phyloP scores from a whole-genome alignment of 2,113 vertebrate species.

The Puntigrus tetrazona region DNA sequence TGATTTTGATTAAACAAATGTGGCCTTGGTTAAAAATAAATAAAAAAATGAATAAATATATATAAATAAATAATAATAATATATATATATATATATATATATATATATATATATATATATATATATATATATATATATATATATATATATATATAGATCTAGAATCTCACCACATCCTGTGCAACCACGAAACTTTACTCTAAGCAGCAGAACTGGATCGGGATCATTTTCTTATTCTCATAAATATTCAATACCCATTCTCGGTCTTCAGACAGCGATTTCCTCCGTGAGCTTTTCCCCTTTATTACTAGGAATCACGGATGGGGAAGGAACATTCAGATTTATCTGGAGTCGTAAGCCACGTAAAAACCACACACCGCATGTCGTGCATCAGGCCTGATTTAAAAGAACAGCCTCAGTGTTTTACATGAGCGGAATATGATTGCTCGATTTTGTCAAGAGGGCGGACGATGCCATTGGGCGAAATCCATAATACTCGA shows the following conservation, averaged over 20 bases:
- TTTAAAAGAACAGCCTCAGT: background rate
- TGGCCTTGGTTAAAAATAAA: too few relatives aligned
- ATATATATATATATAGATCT: too few relatives aligned
- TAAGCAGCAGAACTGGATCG: background rate
- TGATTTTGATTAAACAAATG: too few relatives aligned
- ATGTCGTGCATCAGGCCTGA: background rate
- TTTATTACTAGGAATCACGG: background rate
- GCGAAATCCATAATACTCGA: background rate
- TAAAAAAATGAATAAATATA: too few relatives aligned
- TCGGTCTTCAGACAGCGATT: background rate
- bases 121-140: too few relatives aligned
- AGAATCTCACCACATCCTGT: background rate
- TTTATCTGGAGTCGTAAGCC: background rate
- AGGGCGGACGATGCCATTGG: background rate
- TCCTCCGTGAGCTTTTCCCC: background rate
- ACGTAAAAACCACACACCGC: background rate
- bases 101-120: too few relatives aligned
- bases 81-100: too few relatives aligned
- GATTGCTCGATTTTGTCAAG: background rate
- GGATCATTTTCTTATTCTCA: background rate
- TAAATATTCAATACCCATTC: background rate
- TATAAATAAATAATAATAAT: too few relatives aligned
- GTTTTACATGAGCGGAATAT: background rate
- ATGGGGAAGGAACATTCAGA: background rate
- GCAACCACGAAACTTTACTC: background rate